Evolutionary conservation across 2,888 invertebrate genomes (phyloP).

Genomic region (Shargacucullia verbasci): DNA sequence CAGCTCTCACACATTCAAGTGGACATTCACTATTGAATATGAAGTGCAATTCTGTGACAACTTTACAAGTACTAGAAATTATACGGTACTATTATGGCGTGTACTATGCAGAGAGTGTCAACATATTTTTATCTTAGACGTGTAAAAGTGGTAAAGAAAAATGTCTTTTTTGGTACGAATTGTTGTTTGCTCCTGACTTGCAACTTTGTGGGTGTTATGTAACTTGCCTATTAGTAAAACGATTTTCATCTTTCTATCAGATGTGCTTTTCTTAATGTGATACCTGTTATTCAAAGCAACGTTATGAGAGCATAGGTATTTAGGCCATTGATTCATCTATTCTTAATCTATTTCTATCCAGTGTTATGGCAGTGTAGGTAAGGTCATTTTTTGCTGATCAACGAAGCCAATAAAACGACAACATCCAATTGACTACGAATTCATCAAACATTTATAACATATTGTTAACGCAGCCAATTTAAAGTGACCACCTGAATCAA

Average conservation of each 20-base stretch:
- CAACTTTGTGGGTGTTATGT: background rate
- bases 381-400: too few species aligned
- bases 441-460: constrained; percentile 25
- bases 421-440: constrained; percentile 1
- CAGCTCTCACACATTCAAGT: constrained; percentile 49
- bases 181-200: background rate
- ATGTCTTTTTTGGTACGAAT: too few species aligned
- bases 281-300: too few species aligned
- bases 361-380: too few species aligned
- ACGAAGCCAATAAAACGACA: constrained; percentile 2
- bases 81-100: constrained; percentile 23
- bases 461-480: constrained; percentile 14
- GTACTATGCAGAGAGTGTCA: constrained; percentile 12
- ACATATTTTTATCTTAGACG: too few species aligned
- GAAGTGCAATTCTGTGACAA: constrained; percentile 36
- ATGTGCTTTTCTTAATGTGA: too few species aligned
- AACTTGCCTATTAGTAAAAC: too few species aligned
- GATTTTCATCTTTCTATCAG: too few species aligned
- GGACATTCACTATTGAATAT: constrained; percentile 34
- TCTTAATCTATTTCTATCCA: background rate
- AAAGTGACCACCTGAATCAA: constrained; percentile 13
- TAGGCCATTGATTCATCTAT: background rate
- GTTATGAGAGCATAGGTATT: too few species aligned
- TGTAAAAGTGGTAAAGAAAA: too few species aligned
- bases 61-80: constrained; percentile 13